Evolutionary conservation across 2,797 vertebrate species (phyloP).

Genomic region (Tolypeutes matacus): DNA sequence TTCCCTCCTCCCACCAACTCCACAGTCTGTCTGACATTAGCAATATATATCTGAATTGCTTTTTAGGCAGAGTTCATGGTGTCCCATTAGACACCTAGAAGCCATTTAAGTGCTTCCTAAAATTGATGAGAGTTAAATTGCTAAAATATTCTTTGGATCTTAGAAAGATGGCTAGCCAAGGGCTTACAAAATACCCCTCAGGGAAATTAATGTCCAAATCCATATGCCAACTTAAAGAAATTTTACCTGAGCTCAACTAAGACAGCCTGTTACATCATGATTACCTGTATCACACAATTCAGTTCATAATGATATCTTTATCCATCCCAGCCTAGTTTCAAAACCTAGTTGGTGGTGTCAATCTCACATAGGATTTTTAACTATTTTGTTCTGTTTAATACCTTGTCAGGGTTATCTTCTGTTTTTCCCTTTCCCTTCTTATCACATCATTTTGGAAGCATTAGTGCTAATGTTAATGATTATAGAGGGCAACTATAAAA

Average conservation of each 20-base stretch:
- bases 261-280: neutral
- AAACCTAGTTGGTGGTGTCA: neutral
- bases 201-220: neutral
- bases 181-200: neutral
- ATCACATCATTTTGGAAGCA: neutral
- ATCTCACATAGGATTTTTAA: neutral
- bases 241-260: neutral
- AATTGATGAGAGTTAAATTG: neutral
- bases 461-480: neutral
- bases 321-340: neutral
- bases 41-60: neutral
- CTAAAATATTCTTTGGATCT: neutral
- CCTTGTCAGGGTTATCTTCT: slow-evolving; percentile 23
- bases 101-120: neutral
- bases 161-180: neutral
- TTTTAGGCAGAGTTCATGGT: neutral
- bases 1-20: neutral
- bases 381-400: neutral
- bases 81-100: neutral
- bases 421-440: neutral
- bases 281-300: neutral
- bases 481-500: neutral
- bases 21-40: neutral
- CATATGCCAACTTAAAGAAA: neutral
- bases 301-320: neutral